phyloP scores from a whole-genome alignment of 2,113 vertebrate species.

The Hyperopisus bebe region DNA sequence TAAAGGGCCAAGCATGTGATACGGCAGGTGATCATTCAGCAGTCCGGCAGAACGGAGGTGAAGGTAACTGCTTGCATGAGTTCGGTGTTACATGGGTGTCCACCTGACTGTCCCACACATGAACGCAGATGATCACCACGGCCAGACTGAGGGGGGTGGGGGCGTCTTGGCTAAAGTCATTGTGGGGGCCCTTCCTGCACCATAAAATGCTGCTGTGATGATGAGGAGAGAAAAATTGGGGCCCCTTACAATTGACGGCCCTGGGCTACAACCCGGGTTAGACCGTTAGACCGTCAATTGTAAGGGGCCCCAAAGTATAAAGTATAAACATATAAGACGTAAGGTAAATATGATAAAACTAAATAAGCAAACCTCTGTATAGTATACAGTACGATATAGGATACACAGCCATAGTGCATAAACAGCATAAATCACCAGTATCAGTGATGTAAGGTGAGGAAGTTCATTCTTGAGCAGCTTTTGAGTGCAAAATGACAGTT shows the following conservation, averaged over 20 bases:
- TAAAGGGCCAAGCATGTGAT: too few relatives aligned
- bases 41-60: background rate
- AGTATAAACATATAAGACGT: too few relatives aligned
- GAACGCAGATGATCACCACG: background rate
- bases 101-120: background rate
- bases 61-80: background rate
- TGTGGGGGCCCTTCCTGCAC: background rate
- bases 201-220: background rate
- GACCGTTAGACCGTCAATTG: background rate
- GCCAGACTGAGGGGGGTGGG: background rate
- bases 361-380: too few relatives aligned
- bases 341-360: too few relatives aligned
- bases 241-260: background rate
- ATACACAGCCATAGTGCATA: too few relatives aligned
- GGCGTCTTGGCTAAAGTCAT: background rate
- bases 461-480: too few relatives aligned
- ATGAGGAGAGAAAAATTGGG: too few relatives aligned
- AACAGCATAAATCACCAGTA: too few relatives aligned
- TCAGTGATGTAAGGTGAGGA: too few relatives aligned
- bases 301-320: background rate
- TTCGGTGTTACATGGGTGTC: background rate
- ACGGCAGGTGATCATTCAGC: background rate
- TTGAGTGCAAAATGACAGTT: too few relatives aligned
- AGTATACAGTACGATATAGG: too few relatives aligned
- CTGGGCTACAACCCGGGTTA: background rate